Percentiles rank a stretch among this genome's conserved stretches.
Evolutionary conservation across 2,113 vertebrate species (phyloP).

Genomic region (Syngnathoides biaculeatus): DNA sequence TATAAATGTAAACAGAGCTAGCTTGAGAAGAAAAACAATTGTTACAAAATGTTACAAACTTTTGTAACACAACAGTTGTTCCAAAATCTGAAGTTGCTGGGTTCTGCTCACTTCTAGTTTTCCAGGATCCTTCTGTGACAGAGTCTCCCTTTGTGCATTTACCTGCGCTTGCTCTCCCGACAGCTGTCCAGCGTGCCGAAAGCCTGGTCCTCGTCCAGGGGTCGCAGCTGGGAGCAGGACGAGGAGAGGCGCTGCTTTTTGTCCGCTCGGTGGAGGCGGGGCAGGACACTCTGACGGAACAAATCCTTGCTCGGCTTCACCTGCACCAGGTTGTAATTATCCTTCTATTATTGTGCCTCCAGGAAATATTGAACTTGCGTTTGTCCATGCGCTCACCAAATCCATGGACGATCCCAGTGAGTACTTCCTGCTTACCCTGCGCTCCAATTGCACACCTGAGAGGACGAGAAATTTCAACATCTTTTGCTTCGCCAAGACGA

Average conservation of each 20-base stretch:
- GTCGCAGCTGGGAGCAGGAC: conserved; percentile 69
- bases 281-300: conserved; percentile 72
- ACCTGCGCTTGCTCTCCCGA: conserved; percentile 56
- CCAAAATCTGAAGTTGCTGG: neutral
- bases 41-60: too few species aligned
- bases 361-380: neutral
- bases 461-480: neutral
- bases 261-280: conserved; percentile 62
- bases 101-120: neutral
- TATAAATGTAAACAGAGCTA: too few species aligned
- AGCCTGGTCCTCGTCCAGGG: conserved; percentile 46
- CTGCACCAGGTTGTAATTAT: conserved; percentile 26
- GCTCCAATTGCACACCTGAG: conserved; percentile 33
- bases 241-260: conserved; percentile 56
- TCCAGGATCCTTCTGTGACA: neutral
- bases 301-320: conserved; percentile 57
- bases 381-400: conserved; percentile 46
- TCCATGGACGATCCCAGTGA: conserved; percentile 62
- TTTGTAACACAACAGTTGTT: neutral
- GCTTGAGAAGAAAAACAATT: too few species aligned
- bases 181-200: conserved; percentile 3
- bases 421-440: conserved; percentile 50
- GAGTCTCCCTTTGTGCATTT: neutral
- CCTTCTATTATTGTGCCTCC: neutral
- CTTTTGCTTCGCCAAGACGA: neutral